Evolutionary conservation across 2,113 vertebrate genomes (phyloP), one percentile per base, ranked within the genome.

Genomic region (Myodes glareolus): DNA sequence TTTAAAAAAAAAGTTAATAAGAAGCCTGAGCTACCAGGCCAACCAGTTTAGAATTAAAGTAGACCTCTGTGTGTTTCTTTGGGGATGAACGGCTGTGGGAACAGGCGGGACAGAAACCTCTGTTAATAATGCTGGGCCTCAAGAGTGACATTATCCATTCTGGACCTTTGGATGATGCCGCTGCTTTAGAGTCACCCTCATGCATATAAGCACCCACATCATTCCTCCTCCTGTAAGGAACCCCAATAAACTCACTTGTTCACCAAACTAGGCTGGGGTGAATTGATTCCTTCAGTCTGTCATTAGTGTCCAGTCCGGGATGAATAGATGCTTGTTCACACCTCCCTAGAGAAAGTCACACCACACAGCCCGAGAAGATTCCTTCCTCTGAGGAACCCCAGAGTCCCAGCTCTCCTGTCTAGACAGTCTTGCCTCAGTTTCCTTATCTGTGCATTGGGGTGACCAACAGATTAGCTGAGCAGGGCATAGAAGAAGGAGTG

Each of bases 401-500:
- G 47, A 72, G 68, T 39, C 47, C 61, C 39, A 39, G 13, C 6
- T 25, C 9, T 11, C 36, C 23, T 13, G 0, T 47, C 42, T 42
- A 42, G 36, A 17, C 5, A 36, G n/a, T 7, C 63, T 72, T 70
- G 58, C 50, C 47, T 95, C 47, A 14, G 23, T 61, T 50, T 16
- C 63, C 94, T 75, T 33, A 9, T 85, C 70, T 93, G 68, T 65
- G 55, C 42, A 82, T 6, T 11, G 29, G 25, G 36, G 63, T 36
- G 9, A 77, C 42, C 31, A 72, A 36, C 0, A 63, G 33, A 29
- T 65, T 16, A 36, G 45, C 50, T 29, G 27, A 72, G 88, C 27
- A 42, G 85, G 27, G 16, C 5, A 16, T 0, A 21, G 12, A n/a
- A 6, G 23, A 0, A 33, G 3, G 31, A 16, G 31, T 21, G 11